Evolutionary conservation across 92 coral and sea anemone species (phyloP), one percentile per base, ranked within the genome.

Genomic region (Ricordea florida): DNA sequence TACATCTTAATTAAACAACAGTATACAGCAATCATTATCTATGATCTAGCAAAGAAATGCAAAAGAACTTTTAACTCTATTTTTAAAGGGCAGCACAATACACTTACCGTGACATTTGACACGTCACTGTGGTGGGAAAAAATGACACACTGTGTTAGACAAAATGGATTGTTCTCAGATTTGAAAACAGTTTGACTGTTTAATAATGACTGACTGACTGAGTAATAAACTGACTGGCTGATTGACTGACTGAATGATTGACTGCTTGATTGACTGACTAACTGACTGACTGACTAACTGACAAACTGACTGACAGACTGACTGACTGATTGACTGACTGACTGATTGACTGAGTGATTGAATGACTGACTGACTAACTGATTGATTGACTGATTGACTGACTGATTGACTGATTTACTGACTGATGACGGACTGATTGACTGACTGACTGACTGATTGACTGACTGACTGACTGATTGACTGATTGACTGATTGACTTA

Each of bases 51-150:
- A n/a, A n/a, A 28, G 15, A 27, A 8, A 16, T 33, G 5, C 34
- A 34, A n/a, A n/a, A n/a, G n/a, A n/a, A n/a, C n/a, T n/a, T 45
- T 20, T 45, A 5, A 45, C 52, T 15, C 22, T 38, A 8, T n/a
- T 38, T n/a, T 38, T 38, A 15, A 58, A 13, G 10, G 3, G 9
- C 2, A 11, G 14, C 35, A 15, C 13, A 10, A 10, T 35, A 4
- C 20, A 78, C 86, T 78, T 85, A 85, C 90, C 9, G 90, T 85
- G 17, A 82, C 90, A 72, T 85, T 85, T 24, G 85, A 78, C 26
- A 69, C 69, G 48, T 85, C 90, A 61, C 90, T 85, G 90, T 21
- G 41, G 56, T 6, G 5, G 4, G 15, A 63, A 63, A 24, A 16
- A 15, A 41, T 9, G 7, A 18, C n/a, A n/a, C n/a, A n/a, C n/a